Base-by-base conservation (phyloP, 2,888 invertebrate genomes). In the Epinotia brunnichana region DNA sequence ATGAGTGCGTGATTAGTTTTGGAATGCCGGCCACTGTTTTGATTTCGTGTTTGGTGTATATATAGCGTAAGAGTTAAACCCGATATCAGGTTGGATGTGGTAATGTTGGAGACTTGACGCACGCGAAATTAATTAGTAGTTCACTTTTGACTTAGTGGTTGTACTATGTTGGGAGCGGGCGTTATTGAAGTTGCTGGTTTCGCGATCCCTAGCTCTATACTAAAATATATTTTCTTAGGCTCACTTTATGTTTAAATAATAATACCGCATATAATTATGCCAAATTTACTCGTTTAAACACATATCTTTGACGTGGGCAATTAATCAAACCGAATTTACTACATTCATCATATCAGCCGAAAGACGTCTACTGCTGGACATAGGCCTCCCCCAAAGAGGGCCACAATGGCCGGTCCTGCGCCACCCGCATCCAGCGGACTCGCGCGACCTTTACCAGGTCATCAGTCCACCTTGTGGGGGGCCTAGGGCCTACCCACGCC, bases 1-100 rank as follows among this genome's bases (percentile, higher is more conserved):
- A 21, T 62, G 57, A 24, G 51, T 41, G 51, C 41, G 21, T 73
- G 56, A 73, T 73, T 73, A 69, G 57, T 62, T 59, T 63, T n/a
- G 41, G 35, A 69, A 69, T 73, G 62, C n/a, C 19, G 57, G 51
- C 15, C 63, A 63, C 62, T 41, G 68, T 15, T 62, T 68, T 72
- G 54, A 17, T 24, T 35, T 39, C 51, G 29, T 29, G 29, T 15
- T 39, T 24, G 21, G 54, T 21, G 4, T n/a, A n/a, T n/a, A 39
- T 59, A 39, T 3, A 62, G n/a, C 24, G 29, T 62, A 48, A 62
- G 44, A 62, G 62, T 11, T 21, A 15, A 11, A 29, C n/a, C 62
- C 48, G 15, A 48, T 48, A 62, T 48, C 29, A 29, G 62, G 61
- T 10, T 61, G 5, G 62, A 48, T 48, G 62, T 48, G 48, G 62